Evolutionary conservation across 2,797 vertebrate genomes (phyloP), one percentile per base, ranked within the genome.

Genomic region (Furcifer pardalis): DNA sequence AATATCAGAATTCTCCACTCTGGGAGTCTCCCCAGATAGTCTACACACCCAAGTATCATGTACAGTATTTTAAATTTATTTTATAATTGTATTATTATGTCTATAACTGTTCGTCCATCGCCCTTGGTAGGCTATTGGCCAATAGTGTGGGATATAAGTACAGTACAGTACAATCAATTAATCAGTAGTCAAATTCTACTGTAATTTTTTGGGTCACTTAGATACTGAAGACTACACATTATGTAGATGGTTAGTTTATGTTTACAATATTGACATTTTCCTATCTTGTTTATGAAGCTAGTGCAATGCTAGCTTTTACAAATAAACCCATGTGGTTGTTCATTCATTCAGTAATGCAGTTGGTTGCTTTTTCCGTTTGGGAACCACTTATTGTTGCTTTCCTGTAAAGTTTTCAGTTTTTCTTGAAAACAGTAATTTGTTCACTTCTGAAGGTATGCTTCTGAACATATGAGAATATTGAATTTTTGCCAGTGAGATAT

Each of bases 381-480:
- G 82, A 91, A 82, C 52, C 79, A 7, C 35, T 81, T 49, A 88
- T 25, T 1, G 66, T 35, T 86, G 84, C 30, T 1, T 3, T 78
- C 62, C n/a, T 82, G 1, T 86, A 82, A 87, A 81, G 68, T 32
- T 71, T 40, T 68, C 32, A 65, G 35, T 77, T 30, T 1, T 37
- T 73, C n/a, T 82, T 91, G 81, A 15, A 59, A 86, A 56, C 6
- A 86, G 40, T 77, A 82, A 37, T 69, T 69, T 40, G 35, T 69
- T 74, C 25, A 49, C 32, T 44, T 32, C 87, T 89, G 27, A 62
- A 90, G 60, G 10, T 30, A 86, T 69, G 56, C 40, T 87, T 32
- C 91, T 92, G 71, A 83, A 35, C n/a, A 84, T 71, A 77, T 44
- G 75, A 73, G 44, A 66, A 85, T 83, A 88, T 90, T 90, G 91